A percentile compares a stretch with the other conserved stretches of the same genome.
Conservation (phyloP, 2,888 invertebrate genomes). For the Lumbricus terrestris region DNA sequence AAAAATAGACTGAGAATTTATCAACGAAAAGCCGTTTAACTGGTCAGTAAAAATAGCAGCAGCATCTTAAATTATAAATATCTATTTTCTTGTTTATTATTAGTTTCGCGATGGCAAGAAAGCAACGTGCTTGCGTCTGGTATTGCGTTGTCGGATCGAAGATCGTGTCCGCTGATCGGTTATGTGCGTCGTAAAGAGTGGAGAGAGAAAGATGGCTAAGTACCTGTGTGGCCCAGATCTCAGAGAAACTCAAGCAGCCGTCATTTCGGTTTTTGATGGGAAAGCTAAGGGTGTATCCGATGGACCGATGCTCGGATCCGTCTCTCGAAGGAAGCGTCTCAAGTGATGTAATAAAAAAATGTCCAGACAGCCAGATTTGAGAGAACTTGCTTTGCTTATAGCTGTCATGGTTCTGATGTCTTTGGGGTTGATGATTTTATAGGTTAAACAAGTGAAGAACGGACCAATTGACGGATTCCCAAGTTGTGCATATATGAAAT, state of each 20-base stretch:
- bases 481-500: background rate
- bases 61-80: constrained; percentile 25
- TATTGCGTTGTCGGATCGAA: background rate
- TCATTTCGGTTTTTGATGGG: background rate
- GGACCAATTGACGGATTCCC: background rate
- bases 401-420: background rate
- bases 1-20: constrained; percentile 29
- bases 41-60: constrained; percentile 33
- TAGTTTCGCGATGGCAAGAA: constrained; percentile 6
- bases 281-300: background rate
- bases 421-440: background rate
- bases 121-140: background rate
- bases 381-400: background rate
- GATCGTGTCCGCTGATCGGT: background rate
- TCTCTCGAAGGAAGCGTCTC: background rate
- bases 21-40: constrained; percentile 27
- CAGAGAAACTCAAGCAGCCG: background rate
- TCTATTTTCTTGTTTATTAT: constrained; percentile 19
- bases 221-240: background rate
- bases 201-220: background rate
- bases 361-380: background rate
- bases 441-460: background rate
- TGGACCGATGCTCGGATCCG: background rate
- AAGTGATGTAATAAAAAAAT: background rate
- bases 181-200: background rate